Evolutionary conservation across 2,888 invertebrate species (phyloP), one percentile per base, ranked within the genome.

Genomic region (Ferdinandea cuprea): DNA sequence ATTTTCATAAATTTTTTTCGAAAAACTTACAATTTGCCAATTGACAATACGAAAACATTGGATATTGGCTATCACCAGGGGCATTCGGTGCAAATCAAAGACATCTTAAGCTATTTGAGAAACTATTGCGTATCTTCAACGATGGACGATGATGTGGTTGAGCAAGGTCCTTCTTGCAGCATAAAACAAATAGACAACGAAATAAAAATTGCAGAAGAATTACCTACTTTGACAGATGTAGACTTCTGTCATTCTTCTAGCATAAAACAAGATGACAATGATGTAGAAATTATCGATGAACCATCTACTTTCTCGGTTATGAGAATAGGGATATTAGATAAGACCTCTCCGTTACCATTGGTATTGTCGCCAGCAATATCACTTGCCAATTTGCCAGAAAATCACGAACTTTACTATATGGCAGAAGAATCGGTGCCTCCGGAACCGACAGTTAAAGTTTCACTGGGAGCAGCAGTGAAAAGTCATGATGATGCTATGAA

Each of bases 1-100:
- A n/a, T n/a, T n/a, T 90, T 90, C 90, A 88, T 90, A 74, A 87
- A 88, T 50, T 90, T 89, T 50, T 90, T 90, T 73, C 88, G 90
- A 2, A 66, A 73, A 37, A 89, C 87, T 3, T 90, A 90, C 79
- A 86, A 86, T 2, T 88, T 90, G 2, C 84, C 84, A 0, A 86
- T 88, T 28, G 88, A 86, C 11, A 90, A 90, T 46, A 90, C 89
- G 1, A 89, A 88, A 77, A 69, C 86, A 0, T 68, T 90, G 13
- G 87, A 86, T 7, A 87, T 90, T 25, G 90, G 87, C 46, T 88
- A 89, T 59, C 86, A 87, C 0, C 89, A 90, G 25, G 87, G 90
- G 30, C 86, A 87, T 52, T 90, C 90, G 25, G 89, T 90, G 73
- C 90, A 90, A 83, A 88, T 90, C 54, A 32, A 72, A 11, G 83